Conservation (phyloP, 2,888 invertebrate species). For the Dynastes tityus region DNA sequence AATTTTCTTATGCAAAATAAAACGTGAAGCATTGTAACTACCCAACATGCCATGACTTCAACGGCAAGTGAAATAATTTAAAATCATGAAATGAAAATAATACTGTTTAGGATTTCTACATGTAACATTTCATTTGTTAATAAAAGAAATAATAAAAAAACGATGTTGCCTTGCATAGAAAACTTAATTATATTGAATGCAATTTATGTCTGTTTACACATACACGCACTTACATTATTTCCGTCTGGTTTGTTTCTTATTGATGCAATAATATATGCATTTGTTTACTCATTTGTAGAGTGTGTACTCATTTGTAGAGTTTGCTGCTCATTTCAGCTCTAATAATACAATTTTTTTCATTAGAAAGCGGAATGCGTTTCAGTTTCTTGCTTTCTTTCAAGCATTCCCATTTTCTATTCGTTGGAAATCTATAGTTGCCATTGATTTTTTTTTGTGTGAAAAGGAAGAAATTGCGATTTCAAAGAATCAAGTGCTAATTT, state of each 20-base stretch:
- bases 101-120: background rate
- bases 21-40: background rate
- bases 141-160: too few species aligned
- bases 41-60: background rate
- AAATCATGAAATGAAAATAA: background rate
- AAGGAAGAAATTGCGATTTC: too few species aligned
- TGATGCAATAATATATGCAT: background rate
- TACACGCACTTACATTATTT: background rate
- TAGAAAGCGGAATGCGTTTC: background rate
- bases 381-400: background rate
- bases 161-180: too few species aligned
- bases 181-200: background rate
- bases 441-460: too few species aligned
- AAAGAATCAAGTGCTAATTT: too few species aligned
- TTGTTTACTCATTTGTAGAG: background rate
- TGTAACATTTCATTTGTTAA: too few species aligned
- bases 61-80: background rate
- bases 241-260: background rate
- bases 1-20: conserved; percentile 5
- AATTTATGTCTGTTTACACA: background rate
- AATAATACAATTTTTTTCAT: background rate
- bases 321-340: background rate
- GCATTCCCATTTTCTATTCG: background rate
- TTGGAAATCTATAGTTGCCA: too few species aligned
- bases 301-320: background rate